Conservation (phyloP, 2,888 invertebrate species). For the Epinotia ramella region DNA sequence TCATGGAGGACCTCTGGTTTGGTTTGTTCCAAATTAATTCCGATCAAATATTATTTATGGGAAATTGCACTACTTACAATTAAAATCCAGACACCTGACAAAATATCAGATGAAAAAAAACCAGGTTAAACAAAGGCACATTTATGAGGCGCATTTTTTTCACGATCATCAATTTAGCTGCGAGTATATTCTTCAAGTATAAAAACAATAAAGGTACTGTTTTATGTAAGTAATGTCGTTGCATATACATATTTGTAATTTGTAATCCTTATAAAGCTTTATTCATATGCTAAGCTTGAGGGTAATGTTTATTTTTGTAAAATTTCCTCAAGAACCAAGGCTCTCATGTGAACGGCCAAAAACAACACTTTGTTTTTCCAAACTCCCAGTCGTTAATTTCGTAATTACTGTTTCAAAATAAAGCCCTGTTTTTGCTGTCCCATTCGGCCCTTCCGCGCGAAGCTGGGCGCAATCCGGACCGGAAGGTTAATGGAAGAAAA, state of each 20-base stretch:
- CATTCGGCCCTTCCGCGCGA: conserved; percentile 65
- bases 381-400: conserved; percentile 81
- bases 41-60: too few species aligned
- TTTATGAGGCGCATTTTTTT: too few species aligned
- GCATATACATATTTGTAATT: conserved; percentile 34
- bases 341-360: conserved; percentile 68
- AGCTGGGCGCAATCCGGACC: conserved; percentile 62
- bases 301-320: conserved; percentile 60
- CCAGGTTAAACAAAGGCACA: too few species aligned
- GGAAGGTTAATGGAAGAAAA: conserved; percentile 83
- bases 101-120: too few species aligned
- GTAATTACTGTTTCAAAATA: conserved; percentile 82
- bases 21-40: too few species aligned
- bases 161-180: too few species aligned
- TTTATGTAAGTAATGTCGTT: too few species aligned
- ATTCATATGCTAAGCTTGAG: conserved; percentile 39
- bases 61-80: too few species aligned
- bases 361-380: conserved; percentile 74
- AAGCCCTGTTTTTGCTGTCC: conserved; percentile 75
- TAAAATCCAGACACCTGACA: too few species aligned
- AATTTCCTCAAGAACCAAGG: conserved; percentile 64
- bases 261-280: conserved; percentile 45
- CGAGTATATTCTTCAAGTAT: too few species aligned
- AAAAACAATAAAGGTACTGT: too few species aligned
- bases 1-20: too few species aligned